Evolutionary conservation across 2,888 invertebrate species (phyloP).

Genomic region (Cephus runcator): DNA sequence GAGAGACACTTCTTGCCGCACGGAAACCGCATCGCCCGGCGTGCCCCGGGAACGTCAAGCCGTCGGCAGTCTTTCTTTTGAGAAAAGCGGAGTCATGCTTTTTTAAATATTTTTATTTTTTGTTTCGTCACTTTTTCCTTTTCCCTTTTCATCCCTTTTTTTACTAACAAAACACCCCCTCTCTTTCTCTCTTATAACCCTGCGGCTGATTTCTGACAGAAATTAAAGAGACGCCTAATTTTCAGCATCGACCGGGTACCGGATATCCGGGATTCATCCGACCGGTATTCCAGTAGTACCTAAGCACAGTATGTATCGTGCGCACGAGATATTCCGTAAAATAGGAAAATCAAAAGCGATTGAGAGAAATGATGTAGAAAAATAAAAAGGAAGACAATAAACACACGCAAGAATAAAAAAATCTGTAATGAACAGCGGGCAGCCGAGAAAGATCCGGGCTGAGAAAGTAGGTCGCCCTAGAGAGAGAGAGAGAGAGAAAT

Average conservation of each 20-base stretch:
- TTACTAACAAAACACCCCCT: neutral
- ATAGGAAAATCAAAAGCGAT: neutral
- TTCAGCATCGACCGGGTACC: neutral
- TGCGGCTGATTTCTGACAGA: neutral
- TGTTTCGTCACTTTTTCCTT: neutral
- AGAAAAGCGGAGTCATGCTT: neutral
- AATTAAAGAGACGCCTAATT: neutral
- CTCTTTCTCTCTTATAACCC: conserved; percentile 11
- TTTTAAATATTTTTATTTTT: neutral
- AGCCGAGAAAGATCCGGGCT: neutral
- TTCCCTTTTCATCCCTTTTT: neutral
- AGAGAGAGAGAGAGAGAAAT: neutral
- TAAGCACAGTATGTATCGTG: neutral
- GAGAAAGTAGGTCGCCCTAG: neutral
- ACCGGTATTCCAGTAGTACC: neutral
- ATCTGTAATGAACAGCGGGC: neutral
- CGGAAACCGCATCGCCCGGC: neutral
- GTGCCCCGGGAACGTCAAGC: neutral
- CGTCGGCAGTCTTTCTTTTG: neutral
- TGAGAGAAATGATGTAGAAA: neutral
- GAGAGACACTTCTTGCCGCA: neutral
- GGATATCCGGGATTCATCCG: neutral
- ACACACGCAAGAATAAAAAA: neutral
- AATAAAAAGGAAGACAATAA: neutral
- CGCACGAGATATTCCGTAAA: neutral